Percentiles rank a stretch among this genome's conserved stretches.
Conservation (phyloP, 2,113 vertebrate species). For the Macheiramphus alcinus region DNA sequence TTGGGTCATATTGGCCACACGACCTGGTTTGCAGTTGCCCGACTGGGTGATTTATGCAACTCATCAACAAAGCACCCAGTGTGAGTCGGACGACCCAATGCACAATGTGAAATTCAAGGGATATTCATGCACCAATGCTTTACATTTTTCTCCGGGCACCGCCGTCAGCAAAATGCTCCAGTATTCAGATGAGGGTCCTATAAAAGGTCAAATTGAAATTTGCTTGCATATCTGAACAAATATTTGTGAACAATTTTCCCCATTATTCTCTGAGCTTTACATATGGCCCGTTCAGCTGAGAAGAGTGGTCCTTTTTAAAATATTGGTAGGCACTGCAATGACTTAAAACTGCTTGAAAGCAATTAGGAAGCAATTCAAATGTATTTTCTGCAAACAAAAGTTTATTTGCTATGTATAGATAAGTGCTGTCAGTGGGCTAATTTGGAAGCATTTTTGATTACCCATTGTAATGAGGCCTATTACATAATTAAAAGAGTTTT, state of each 20-base stretch:
- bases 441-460: conserved; percentile 75
- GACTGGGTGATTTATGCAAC: neutral
- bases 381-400: conserved; percentile 65
- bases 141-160: neutral
- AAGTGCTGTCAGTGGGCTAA: conserved; percentile 64
- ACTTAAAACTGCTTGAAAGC: neutral
- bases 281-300: neutral
- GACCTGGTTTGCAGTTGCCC: neutral
- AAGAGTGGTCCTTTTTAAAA: neutral
- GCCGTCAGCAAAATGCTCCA: neutral
- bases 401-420: conserved; percentile 70
- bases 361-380: conserved; percentile 45
- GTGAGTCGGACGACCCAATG: neutral
- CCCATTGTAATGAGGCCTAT: conserved; percentile 75
- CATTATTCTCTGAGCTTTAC: neutral
- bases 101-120: neutral
- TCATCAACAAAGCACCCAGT: neutral
- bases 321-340: neutral
- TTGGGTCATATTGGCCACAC: neutral
- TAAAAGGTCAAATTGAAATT: conserved; percentile 8
- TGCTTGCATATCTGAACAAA: conserved; percentile 27
- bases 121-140: neutral
- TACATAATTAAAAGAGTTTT: conserved; percentile 79
- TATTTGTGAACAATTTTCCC: conserved; percentile 29
- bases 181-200: conserved; percentile 11